Conservation (phyloP, 2,888 invertebrate genomes). For the Limenitis camilla region DNA sequence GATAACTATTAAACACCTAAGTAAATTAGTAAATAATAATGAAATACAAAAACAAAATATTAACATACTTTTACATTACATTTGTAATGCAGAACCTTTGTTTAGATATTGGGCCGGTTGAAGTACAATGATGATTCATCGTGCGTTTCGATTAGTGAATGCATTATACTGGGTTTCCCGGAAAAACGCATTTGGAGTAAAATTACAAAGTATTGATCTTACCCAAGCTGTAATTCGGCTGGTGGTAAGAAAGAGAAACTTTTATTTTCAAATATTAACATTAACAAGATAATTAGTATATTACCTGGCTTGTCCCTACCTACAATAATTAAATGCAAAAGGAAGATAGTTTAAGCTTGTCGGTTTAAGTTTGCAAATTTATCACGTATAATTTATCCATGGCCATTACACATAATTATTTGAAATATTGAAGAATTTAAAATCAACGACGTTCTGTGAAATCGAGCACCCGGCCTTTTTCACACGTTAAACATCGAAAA, state of each 20-base stretch:
- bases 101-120: constrained; percentile 43
- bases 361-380: too few species aligned
- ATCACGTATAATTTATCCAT: background rate
- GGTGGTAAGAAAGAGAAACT: background rate
- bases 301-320: too few species aligned
- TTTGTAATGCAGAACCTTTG: too few species aligned
- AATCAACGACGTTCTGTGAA: constrained; percentile 18
- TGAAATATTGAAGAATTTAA: constrained; percentile 4
- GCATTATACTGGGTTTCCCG: constrained; percentile 49
- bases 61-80: too few species aligned
- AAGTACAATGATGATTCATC: constrained; percentile 65
- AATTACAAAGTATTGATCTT: constrained; percentile 15
- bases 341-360: too few species aligned
- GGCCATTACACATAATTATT: too few species aligned
- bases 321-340: background rate
- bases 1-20: too few species aligned
- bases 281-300: too few species aligned
- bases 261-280: too few species aligned
- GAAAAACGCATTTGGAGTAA: constrained; percentile 27
- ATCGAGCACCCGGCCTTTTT: constrained; percentile 23
- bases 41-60: too few species aligned
- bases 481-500: constrained; percentile 3
- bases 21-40: too few species aligned
- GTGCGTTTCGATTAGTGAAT: constrained; percentile 38
- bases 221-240: background rate